These are phyloP conservation scores for Athalia circularis DNA, from an alignment of 2,888 invertebrate species.

Conservation along the genomic window DNA sequence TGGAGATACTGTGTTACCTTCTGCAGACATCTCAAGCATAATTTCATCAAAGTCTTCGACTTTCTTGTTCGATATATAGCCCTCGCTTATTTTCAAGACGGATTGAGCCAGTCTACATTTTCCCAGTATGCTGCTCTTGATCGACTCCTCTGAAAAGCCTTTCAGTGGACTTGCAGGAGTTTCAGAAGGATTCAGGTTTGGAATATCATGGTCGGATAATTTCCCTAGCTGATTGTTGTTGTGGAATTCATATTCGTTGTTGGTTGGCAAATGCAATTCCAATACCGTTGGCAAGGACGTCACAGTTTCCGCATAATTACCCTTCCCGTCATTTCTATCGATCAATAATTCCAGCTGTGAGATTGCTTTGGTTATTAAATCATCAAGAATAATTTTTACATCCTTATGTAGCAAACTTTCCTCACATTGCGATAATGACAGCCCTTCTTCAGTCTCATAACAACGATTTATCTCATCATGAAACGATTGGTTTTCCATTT, in stretches of 20 bases:
- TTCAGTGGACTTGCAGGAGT: constrained; percentile 58
- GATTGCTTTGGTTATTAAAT: constrained; percentile 25
- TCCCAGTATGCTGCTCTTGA: constrained; percentile 33
- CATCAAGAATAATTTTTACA: constrained; percentile 2
- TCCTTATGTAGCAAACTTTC: neutral
- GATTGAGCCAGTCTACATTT: constrained; percentile 31
- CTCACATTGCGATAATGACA: too few relatives aligned
- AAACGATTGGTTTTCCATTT: neutral
- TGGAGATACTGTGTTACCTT: neutral
- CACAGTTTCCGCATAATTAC: neutral
- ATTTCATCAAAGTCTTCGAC: constrained; percentile 1
- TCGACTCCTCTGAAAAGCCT: constrained; percentile 56
- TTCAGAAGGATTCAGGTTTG: constrained; percentile 44
- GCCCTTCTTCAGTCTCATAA: neutral
- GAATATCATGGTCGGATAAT: neutral
- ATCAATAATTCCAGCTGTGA: constrained; percentile 23
- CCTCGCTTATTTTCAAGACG: constrained; percentile 24
- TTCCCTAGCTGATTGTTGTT: neutral
- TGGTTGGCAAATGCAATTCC: neutral
- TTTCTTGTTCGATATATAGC: neutral
- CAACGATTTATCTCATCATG: too few relatives aligned
- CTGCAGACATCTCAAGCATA: neutral
- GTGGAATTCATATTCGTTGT: neutral
- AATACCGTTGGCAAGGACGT: neutral
- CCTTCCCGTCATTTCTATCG: neutral